Evolutionary conservation across 2,888 invertebrate genomes (phyloP).

Genomic region (Adelognathus sp.): DNA sequence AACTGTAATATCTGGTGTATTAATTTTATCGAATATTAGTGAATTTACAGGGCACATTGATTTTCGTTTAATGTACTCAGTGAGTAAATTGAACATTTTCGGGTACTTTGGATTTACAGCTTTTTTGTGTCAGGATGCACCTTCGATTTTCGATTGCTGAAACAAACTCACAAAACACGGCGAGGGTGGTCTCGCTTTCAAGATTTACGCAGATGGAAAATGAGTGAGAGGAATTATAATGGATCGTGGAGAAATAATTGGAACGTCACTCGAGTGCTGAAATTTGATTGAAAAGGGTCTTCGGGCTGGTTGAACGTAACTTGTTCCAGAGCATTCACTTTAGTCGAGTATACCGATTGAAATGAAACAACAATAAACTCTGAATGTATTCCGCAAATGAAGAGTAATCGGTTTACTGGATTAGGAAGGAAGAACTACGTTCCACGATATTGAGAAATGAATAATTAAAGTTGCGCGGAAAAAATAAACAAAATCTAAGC

Average conservation of each 20-base stretch:
- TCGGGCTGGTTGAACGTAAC: neutral
- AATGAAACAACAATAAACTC: neutral
- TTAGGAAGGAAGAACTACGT: no score
- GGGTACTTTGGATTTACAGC: neutral
- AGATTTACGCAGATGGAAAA: neutral
- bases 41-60: no score
- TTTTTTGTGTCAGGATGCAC: neutral
- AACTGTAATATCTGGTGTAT: no score
- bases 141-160: neutral
- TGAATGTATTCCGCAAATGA: no score
- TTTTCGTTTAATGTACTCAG: no score
- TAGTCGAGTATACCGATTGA: no score
- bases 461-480: neutral
- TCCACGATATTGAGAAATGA: no score
- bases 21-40: no score
- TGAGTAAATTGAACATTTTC: neutral
- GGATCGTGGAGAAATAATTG: neutral
- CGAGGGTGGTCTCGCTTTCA: neutral
- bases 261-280: conserved; percentile 16
- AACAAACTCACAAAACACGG: neutral
- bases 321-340: neutral
- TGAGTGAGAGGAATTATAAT: neutral
- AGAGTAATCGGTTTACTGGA: no score
- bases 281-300: conserved; percentile 34
- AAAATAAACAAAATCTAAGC: neutral